Percentiles rank a stretch among this genome's conserved stretches.
These are phyloP conservation scores for mouse (Mus musculus) DNA, from an alignment of 2,113 vertebrate genomes.

Conservation along the genomic window GRCm39 chr9:15378001-15378500, in stretches of 20 bases:
- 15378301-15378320: background rate
- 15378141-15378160: background rate
- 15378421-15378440: background rate
- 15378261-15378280: background rate
- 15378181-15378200: background rate
- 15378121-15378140: background rate
- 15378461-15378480: background rate
- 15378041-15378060: background rate
- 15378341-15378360: background rate
- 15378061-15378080: background rate
- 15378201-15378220: background rate
- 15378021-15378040: background rate
- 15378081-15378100: background rate
- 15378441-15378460: background rate
- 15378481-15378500: background rate
- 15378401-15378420: background rate
- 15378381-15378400: background rate
- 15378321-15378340: background rate
- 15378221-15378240: background rate
- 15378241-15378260: background rate
- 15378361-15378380: background rate
- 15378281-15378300: background rate
- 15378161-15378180: background rate
- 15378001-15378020: background rate
- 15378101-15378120: background rate